phyloP scores from a whole-genome alignment of 2,888 invertebrate genomes.

The Entomobrya multifasciata region DNA sequence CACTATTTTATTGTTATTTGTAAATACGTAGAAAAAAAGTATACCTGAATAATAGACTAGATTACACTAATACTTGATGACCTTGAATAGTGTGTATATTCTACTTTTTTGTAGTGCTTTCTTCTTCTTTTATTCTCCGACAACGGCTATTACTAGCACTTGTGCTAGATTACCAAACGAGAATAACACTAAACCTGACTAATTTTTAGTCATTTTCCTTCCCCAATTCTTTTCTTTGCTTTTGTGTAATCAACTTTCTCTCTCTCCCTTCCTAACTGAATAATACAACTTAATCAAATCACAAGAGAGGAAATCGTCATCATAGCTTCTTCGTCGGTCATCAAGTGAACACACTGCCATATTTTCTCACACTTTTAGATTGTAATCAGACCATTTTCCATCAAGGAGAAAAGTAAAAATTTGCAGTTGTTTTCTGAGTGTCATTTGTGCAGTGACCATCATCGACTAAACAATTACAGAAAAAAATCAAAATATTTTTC shows the following conservation, averaged over 20 bases:
- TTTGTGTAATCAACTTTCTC: not conserved
- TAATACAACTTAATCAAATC: constrained; percentile 26
- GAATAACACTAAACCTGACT: not conserved
- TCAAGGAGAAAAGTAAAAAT: too few species aligned
- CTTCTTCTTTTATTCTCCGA: not conserved
- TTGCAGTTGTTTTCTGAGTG: too few species aligned
- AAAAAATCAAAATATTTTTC: not conserved
- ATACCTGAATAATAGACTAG: constrained; percentile 5
- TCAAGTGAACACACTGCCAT: not conserved
- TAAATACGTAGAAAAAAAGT: constrained; percentile 12
- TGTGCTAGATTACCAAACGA: not conserved
- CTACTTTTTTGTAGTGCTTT: not conserved
- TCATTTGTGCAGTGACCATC: too few species aligned
- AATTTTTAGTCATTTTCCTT: constrained; percentile 39
- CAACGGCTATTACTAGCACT: constrained; percentile 22
- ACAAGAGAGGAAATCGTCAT: not conserved
- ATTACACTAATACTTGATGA: constrained; percentile 40
- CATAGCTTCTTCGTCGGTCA: constrained; percentile 13
- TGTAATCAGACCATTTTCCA: too few species aligned
- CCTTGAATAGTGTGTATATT: constrained; percentile 34
- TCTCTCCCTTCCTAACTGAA: not conserved
- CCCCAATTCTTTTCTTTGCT: not conserved
- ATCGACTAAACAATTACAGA: too few species aligned
- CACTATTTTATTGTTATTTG: constrained; percentile 24
- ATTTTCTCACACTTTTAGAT: too few species aligned